Percentiles rank a stretch among this genome's conserved stretches.
Evolutionary conservation across 1,140 invertebrate species (phyloP).

Genomic region (Periplaneta americana): DNA sequence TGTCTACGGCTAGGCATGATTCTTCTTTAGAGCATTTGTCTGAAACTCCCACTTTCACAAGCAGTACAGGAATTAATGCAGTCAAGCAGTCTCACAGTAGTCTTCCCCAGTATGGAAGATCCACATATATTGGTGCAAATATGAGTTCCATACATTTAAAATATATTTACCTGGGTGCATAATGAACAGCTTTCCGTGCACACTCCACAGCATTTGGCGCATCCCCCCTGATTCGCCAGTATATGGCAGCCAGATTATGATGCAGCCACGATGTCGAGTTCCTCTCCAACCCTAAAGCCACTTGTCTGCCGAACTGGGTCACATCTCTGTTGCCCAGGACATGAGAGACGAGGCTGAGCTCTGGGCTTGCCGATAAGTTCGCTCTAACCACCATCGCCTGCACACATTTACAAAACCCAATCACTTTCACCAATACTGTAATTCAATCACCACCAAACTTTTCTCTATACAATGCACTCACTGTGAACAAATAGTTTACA

Average conservation of each 20-base stretch:
- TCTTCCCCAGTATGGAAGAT: too few species aligned
- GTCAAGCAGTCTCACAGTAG: too few species aligned
- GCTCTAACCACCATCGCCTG: constrained; percentile 56
- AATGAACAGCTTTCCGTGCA: constrained; percentile 68
- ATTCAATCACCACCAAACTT: too few species aligned
- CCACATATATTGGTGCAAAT: too few species aligned
- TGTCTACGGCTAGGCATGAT: too few species aligned
- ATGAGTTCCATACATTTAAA: too few species aligned
- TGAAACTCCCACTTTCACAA: too few species aligned
- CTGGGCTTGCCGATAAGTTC: constrained; percentile 56
- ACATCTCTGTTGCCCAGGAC: background rate
- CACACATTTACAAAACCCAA: constrained; percentile 12
- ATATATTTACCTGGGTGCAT: constrained; percentile 60
- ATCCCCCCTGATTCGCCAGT: constrained; percentile 78
- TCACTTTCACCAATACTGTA: too few species aligned
- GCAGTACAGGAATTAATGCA: too few species aligned
- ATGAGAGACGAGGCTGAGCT: constrained; percentile 29
- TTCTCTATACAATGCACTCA: background rate
- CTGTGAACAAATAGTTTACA: constrained; percentile 12
- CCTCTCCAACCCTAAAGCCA: constrained; percentile 54
- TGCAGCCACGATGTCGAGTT: constrained; percentile 79
- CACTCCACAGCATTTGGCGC: constrained; percentile 76
- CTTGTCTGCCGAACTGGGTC: constrained; percentile 54
- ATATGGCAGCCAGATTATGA: constrained; percentile 78
- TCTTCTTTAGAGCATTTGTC: too few species aligned